Evolutionary conservation across 2,888 invertebrate species (phyloP).

Genomic region (Drosophila prostipennis): DNA sequence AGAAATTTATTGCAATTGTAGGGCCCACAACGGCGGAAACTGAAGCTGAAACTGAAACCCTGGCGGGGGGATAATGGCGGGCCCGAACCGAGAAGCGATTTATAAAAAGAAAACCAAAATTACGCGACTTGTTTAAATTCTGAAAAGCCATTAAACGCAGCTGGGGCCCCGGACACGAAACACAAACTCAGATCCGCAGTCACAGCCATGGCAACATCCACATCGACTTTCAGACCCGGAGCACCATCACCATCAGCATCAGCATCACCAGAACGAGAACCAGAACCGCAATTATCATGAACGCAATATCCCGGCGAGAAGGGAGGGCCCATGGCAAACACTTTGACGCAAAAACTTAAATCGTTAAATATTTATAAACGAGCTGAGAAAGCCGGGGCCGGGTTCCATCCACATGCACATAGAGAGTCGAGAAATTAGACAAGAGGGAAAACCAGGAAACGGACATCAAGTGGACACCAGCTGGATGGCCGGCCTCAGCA

Average conservation of each 20-base stretch:
- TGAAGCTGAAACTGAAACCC: background rate
- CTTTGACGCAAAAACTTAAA: conserved; percentile 65
- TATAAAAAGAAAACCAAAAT: conserved; percentile 56
- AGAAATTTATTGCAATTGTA: conserved; percentile 65
- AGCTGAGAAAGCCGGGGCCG: conserved; percentile 45
- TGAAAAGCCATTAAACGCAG: conserved; percentile 77
- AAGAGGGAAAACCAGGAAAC: conserved; percentile 31
- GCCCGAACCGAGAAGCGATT: conserved; percentile 50
- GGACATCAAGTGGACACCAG: conserved; percentile 50
- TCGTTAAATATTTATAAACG: conserved; percentile 75
- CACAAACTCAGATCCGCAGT: conserved; percentile 9
- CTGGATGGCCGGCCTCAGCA: conserved; percentile 23
- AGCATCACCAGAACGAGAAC: conserved; percentile 39
- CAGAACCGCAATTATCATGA: conserved; percentile 77
- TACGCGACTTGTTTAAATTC: conserved; percentile 77
- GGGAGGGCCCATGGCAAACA: conserved; percentile 38
- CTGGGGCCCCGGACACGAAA: conserved; percentile 56
- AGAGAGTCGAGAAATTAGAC: conserved; percentile 41
- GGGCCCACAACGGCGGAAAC: conserved; percentile 16
- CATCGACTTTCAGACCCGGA: conserved; percentile 6
- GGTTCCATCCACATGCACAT: background rate
- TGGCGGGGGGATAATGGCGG: conserved; percentile 17
- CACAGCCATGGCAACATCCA: background rate
- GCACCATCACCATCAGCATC: conserved; percentile 54
- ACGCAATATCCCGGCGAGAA: conserved; percentile 62